These are phyloP conservation scores for Kryptolebias marmoratus DNA, from an alignment of 2,113 vertebrate genomes.

Conservation along the genomic window DNA sequence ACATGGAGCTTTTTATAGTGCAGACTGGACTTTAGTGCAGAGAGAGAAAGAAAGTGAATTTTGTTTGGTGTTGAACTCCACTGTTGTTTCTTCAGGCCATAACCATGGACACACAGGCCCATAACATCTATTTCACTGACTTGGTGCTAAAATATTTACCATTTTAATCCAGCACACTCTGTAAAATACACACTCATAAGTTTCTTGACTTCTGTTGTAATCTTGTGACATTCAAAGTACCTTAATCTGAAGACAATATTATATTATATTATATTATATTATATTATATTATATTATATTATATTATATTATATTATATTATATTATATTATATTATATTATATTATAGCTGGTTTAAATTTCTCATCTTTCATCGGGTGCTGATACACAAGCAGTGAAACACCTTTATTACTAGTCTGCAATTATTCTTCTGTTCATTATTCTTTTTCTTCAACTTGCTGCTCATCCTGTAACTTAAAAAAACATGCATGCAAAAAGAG, in stretches of 20 bases:
- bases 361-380: no score
- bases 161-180: slow-evolving; percentile 28
- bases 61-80: slow-evolving; percentile 62
- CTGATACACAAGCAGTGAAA: no score
- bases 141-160: slow-evolving; percentile 58
- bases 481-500: no score
- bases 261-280: neutral
- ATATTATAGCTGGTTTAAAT: no score
- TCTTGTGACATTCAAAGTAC: neutral
- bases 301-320: slow-evolving; percentile 21
- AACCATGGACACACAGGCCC: slow-evolving; percentile 56
- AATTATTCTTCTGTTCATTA: no score
- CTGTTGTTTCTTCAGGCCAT: slow-evolving; percentile 66
- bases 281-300: slow-evolving; percentile 6
- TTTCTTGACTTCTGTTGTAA: slow-evolving; percentile 5
- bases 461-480: no score
- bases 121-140: slow-evolving; percentile 63
- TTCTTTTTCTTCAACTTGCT: no score
- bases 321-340: neutral
- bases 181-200: slow-evolving; percentile 37
- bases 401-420: no score
- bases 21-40: slow-evolving; percentile 67
- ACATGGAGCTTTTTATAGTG: slow-evolving; percentile 70
- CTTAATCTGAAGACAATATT: neutral
- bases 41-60: slow-evolving; percentile 45